phyloP scores from a whole-genome alignment of 1,140 invertebrate genomes.

The Plectrocnemia conspersa region DNA sequence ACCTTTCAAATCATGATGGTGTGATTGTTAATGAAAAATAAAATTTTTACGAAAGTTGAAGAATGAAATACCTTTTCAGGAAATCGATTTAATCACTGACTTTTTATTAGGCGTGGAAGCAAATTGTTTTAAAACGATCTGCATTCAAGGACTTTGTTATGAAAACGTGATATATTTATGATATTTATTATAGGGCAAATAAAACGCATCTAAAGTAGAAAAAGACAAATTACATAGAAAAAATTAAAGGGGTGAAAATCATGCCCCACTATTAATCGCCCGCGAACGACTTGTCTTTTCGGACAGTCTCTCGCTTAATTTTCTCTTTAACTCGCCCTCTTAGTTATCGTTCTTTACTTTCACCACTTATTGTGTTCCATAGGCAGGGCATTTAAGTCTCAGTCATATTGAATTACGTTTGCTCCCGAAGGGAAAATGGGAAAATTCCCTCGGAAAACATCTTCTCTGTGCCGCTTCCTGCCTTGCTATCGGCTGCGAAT shows the following conservation, averaged over 20 bases:
- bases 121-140: too few relatives aligned
- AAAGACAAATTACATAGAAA: too few relatives aligned
- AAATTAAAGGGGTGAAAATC: too few relatives aligned
- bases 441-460: constrained; percentile 8
- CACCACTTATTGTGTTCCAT: not conserved
- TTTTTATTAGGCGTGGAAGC: too few relatives aligned
- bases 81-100: too few relatives aligned
- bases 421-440: not conserved
- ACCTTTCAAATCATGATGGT: not conserved
- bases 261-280: too few relatives aligned
- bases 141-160: too few relatives aligned
- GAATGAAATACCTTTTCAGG: too few relatives aligned
- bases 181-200: not conserved
- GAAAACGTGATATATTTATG: not conserved
- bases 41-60: too few relatives aligned
- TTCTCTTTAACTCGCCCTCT: constrained; percentile 16
- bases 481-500: not conserved
- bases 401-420: constrained; percentile 29
- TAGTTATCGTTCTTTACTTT: not conserved
- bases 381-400: constrained; percentile 26
- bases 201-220: too few relatives aligned
- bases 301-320: too few relatives aligned
- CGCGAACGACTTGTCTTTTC: too few relatives aligned
- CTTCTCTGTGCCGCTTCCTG: not conserved
- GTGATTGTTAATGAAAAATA: constrained; percentile 8